These are phyloP conservation scores for Oenanthe melanoleuca DNA, from an alignment of 2,113 vertebrate species.

Conservation along the genomic window DNA sequence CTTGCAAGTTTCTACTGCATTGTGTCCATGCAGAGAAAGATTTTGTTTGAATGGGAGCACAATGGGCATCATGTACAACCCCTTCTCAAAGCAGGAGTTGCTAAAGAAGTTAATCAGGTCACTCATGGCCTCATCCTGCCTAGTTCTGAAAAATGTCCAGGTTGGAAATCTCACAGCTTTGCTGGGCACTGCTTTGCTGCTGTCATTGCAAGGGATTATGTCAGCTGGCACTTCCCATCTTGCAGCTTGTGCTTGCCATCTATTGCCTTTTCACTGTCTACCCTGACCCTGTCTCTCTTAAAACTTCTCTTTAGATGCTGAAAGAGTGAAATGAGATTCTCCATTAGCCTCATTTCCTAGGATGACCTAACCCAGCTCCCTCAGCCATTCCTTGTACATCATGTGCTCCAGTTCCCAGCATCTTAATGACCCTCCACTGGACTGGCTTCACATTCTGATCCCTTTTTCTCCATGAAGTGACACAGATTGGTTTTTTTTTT, in stretches of 20 bases:
- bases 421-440: neutral
- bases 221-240: neutral
- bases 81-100: neutral
- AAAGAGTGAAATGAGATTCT: neutral
- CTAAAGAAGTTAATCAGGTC: neutral
- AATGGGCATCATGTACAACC: neutral
- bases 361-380: neutral
- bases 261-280: neutral
- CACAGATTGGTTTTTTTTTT: neutral
- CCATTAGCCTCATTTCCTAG: neutral
- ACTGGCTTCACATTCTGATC: neutral
- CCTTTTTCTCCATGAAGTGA: neutral
- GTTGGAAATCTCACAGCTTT: neutral
- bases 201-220: accelerated
- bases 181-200: neutral
- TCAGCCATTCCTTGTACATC: accelerated
- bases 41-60: neutral
- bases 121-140: neutral
- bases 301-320: neutral
- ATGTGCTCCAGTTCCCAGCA: neutral
- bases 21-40: neutral
- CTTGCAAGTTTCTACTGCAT: neutral
- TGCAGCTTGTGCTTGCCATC: neutral
- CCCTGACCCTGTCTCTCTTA: neutral
- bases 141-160: neutral